Evolutionary conservation across 2,797 vertebrate species (phyloP), one percentile per base, ranked within the genome.

Genomic region (Macrochelys suwanniensis): DNA sequence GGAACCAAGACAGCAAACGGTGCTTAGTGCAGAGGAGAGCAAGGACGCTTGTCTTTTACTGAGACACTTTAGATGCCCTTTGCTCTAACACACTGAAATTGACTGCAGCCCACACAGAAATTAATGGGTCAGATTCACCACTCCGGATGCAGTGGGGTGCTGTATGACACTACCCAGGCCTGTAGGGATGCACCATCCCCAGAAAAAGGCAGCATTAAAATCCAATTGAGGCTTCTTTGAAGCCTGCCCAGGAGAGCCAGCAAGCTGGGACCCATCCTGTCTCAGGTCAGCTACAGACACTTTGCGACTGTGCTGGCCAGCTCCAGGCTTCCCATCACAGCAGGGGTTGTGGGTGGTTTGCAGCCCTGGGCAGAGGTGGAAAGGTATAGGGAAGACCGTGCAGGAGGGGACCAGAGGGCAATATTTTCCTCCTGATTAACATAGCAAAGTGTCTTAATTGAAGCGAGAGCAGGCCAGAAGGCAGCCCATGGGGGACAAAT

Each of bases 1-100:
- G 88, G 93, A 95, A 85, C 77, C 90, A 42, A 94, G 95, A 6
- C 76, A 86, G 81, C 47, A 8, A 50, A 53, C 65, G 3, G 13
- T 89, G n/a, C 84, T 15, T 87, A 87, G 21, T 51, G 47, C 17
- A 89, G 81, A 90, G 85, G 33, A 84, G 92, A 85, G 68, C 74
- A 82, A 91, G 74, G 54, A 80, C 61, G 74, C 71, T 84, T 90
- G 51, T 19, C 31, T 33, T 65, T 49, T 88, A 82, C 86, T 92
- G 68, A 90, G 76, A 82, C 86, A 47, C 56, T 7, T 81, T 90
- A 47, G 85, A 77, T 77, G 74, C 3, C 85, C 25, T 74, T 82
- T 83, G 15, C 89, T 91, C 12, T 79, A 25, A 42, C 89, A 87
- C 11, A 25, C n/a, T 85, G 89, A 84, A 85, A 85, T 57, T 95